These are phyloP conservation scores for Balearica regulorum DNA, from an alignment of 2,797 vertebrate genomes.

Conservation along the genomic window DNA sequence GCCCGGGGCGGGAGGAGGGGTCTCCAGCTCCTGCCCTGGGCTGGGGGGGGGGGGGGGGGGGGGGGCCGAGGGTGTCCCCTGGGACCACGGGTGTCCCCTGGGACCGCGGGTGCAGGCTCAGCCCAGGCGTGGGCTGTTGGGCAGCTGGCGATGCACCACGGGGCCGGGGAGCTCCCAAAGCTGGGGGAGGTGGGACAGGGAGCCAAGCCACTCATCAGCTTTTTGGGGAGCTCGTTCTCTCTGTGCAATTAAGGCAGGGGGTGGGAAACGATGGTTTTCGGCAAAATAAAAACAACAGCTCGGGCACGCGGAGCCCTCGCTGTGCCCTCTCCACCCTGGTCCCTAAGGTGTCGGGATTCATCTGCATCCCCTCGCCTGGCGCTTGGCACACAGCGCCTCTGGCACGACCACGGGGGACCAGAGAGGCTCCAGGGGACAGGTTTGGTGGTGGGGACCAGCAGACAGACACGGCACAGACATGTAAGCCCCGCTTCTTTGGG, in stretches of 20 bases:
- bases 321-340: not conserved
- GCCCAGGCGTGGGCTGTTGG: not conserved
- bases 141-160: not conserved
- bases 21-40: not conserved
- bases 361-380: fast-evolving
- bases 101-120: not conserved
- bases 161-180: not conserved
- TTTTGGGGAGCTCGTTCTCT: not conserved
- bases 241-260: too few species aligned
- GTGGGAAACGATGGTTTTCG: fast-evolving
- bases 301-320: fast-evolving
- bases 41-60: too few species aligned
- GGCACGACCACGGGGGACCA: fast-evolving
- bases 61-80: too few species aligned
- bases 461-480: not conserved
- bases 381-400: not conserved
- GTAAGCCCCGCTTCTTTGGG: not conserved
- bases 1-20: not conserved
- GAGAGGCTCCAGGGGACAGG: not conserved
- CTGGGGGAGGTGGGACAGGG: not conserved
- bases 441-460: not conserved
- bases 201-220: too few species aligned
- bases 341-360: not conserved
- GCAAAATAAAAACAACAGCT: not conserved
- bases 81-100: not conserved